Conservation (phyloP, 2,113 vertebrate species). For the Leucoraja erinaceus region DNA sequence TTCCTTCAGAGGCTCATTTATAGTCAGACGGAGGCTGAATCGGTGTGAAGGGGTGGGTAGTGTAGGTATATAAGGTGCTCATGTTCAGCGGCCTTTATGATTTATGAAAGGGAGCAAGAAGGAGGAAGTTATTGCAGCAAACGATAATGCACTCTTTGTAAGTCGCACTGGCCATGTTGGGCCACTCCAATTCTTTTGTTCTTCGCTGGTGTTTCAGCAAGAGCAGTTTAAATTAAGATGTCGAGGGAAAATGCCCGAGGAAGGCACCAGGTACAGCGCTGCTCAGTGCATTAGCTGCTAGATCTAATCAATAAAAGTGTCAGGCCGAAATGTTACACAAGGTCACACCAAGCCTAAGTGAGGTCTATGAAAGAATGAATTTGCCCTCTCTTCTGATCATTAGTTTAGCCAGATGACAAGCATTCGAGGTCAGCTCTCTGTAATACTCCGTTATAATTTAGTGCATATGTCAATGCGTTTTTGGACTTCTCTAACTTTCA, state of each 20-base stretch:
- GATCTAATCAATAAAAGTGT: slow-evolving; percentile 48
- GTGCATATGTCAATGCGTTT: slow-evolving; percentile 38
- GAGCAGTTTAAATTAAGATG: slow-evolving; percentile 35
- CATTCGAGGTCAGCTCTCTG: slow-evolving; percentile 39
- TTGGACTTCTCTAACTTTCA: slow-evolving; percentile 41
- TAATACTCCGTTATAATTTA: slow-evolving; percentile 41
- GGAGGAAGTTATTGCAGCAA: not conserved
- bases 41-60: not conserved
- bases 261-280: slow-evolving; percentile 27
- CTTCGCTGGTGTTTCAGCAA: not conserved
- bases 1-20: not conserved
- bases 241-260: slow-evolving; percentile 23
- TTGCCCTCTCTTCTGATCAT: slow-evolving; percentile 41
- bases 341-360: slow-evolving; percentile 47
- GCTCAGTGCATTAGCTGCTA: slow-evolving; percentile 38
- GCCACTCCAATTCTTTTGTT: not conserved
- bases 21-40: not conserved
- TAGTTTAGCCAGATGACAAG: slow-evolving; percentile 40
- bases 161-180: not conserved
- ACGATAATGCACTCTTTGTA: not conserved
- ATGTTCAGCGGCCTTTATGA: not conserved
- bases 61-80: not conserved
- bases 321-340: slow-evolving; percentile 46
- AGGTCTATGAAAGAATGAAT: slow-evolving; percentile 46
- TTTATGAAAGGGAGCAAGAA: not conserved